Conservation (phyloP, 2,888 invertebrate species). For the Clostera curtula region DNA sequence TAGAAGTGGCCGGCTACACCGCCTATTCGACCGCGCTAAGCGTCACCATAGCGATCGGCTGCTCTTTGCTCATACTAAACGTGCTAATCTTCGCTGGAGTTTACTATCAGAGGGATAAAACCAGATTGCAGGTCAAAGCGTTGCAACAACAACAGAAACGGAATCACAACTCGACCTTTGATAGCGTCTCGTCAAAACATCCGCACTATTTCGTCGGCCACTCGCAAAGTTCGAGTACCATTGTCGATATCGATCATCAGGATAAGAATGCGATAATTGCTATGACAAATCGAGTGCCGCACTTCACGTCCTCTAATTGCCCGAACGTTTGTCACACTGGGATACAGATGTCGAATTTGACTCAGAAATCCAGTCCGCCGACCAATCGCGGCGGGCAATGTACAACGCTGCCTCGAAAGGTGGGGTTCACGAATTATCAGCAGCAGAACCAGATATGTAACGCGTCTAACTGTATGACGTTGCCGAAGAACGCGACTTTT, state of each 20-base stretch:
- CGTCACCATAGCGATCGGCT: constrained; percentile 87
- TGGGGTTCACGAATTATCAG: constrained; percentile 64
- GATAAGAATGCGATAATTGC: constrained; percentile 73
- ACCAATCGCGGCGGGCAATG: constrained; percentile 55
- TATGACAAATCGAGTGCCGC: constrained; percentile 66
- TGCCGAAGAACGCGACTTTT: constrained; percentile 76
- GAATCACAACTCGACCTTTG: constrained; percentile 67
- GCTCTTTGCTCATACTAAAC: constrained; percentile 86
- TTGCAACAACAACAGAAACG: constrained; percentile 83
- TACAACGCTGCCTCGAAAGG: constrained; percentile 66
- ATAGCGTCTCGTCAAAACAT: constrained; percentile 80
- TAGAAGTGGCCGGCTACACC: constrained; percentile 85
- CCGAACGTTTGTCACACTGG: constrained; percentile 76
- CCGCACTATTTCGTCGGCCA: constrained; percentile 86
- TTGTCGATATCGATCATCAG: constrained; percentile 89
- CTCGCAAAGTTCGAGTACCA: constrained; percentile 86
- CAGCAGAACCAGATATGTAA: constrained; percentile 63
- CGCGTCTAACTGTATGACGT: constrained; percentile 72
- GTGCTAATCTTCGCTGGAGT: constrained; percentile 89
- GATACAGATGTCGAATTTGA: constrained; percentile 71
- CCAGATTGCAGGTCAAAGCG: constrained; percentile 84
- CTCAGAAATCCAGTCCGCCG: constrained; percentile 62
- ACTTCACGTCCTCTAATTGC: constrained; percentile 64
- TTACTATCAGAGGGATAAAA: constrained; percentile 87
- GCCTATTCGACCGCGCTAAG: constrained; percentile 85